phyloP scores from a whole-genome alignment of 2,888 invertebrate genomes.

The Agriopis marginaria region DNA sequence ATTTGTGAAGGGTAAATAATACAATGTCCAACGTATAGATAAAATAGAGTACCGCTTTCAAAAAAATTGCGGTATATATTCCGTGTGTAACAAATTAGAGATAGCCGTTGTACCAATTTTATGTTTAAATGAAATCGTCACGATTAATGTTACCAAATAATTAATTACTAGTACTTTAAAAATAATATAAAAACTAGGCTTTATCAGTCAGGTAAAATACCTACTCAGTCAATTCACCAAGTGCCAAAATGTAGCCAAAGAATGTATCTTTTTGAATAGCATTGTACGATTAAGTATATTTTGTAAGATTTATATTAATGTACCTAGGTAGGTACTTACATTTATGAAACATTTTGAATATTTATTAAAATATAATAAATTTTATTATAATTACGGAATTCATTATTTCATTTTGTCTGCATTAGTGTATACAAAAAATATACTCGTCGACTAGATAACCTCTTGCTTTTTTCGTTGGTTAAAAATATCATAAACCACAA shows the following conservation, averaged over 20 bases:
- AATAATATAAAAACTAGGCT: not conserved
- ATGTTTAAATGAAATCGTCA: not conserved
- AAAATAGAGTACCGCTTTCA: too few relatives aligned
- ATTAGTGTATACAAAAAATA: too few relatives aligned
- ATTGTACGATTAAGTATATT: not conserved
- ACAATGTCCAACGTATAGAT: too few relatives aligned
- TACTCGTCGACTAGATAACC: too few relatives aligned
- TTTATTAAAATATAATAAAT: slow-evolving; percentile 30
- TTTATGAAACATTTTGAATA: slow-evolving; percentile 17
- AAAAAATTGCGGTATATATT: too few relatives aligned
- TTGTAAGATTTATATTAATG: slow-evolving; percentile 15
- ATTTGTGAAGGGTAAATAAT: too few relatives aligned
- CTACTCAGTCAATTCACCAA: not conserved
- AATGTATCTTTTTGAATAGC: slow-evolving; percentile 10
- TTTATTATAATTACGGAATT: slow-evolving; percentile 5
- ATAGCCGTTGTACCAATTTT: not conserved
- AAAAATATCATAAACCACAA: too few relatives aligned
- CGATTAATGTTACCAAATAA: slow-evolving; percentile 6
- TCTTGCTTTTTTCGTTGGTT: too few relatives aligned
- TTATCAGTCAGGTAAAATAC: not conserved
- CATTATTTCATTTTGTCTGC: not conserved
- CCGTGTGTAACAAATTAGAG: not conserved
- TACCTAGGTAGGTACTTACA: not conserved
- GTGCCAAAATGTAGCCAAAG: slow-evolving; percentile 43
- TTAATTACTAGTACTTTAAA: not conserved